Conservation (phyloP, 2,797 vertebrate genomes). For the Lutjanus campechanus region DNA sequence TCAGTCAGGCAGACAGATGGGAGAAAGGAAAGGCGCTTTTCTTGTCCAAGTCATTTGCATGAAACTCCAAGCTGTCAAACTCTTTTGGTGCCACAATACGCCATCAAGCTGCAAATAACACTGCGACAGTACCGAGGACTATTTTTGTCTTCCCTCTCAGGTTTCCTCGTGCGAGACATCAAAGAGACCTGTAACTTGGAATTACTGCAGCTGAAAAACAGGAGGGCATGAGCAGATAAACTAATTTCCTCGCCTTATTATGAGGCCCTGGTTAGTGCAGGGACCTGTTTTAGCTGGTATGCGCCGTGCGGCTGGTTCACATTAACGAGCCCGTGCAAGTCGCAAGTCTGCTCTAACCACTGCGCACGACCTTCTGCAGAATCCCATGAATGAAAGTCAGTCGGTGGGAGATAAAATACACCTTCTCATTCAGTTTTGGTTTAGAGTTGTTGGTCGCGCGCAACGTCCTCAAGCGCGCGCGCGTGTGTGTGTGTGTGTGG, state of each 20-base stretch:
- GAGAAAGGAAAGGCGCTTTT: slow-evolving; percentile 22
- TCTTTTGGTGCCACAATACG: slow-evolving; percentile 53
- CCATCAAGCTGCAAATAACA: slow-evolving; percentile 55
- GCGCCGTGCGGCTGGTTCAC: slow-evolving; percentile 59
- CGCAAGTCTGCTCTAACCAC: background rate
- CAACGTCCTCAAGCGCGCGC: slow-evolving; percentile 19
- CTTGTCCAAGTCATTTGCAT: slow-evolving; percentile 52
- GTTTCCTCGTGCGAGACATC: slow-evolving; percentile 69
- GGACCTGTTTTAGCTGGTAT: slow-evolving; percentile 57
- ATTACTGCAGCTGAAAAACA: slow-evolving; percentile 61
- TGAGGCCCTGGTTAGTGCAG: slow-evolving; percentile 56
- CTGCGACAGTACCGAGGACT: slow-evolving; percentile 23
- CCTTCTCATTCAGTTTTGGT: slow-evolving; percentile 1
- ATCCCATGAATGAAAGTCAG: slow-evolving; percentile 16
- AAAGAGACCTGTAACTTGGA: slow-evolving; percentile 66
- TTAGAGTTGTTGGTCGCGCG: background rate
- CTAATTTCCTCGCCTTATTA: slow-evolving; percentile 66
- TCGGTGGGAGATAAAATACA: background rate
- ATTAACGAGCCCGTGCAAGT: slow-evolving; percentile 62
- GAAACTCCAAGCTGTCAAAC: slow-evolving; percentile 48
- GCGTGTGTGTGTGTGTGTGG: slow-evolving; percentile 10
- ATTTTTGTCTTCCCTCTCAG: slow-evolving; percentile 62
- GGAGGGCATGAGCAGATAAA: slow-evolving; percentile 66
- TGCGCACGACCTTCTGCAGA: slow-evolving; percentile 20
- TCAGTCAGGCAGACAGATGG: slow-evolving; percentile 46